Evolutionary conservation across 2,888 invertebrate species (phyloP), one percentile per base, ranked within the genome.

Genomic region (Helobdella robusta): DNA sequence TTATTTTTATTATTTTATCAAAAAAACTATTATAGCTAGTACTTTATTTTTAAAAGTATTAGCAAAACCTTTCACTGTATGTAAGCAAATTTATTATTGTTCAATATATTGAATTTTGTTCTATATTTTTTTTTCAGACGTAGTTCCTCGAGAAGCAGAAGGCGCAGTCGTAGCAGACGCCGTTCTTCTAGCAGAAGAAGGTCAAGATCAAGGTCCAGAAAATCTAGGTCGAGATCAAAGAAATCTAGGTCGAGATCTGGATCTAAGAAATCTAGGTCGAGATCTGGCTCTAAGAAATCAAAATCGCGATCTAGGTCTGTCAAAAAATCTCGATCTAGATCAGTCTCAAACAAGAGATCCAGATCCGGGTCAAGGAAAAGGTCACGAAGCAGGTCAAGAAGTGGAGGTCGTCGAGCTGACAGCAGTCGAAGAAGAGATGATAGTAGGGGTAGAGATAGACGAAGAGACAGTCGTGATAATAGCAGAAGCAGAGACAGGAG

Each of bases 271-370:
- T 50, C 50, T 28, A 36, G 60, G 36, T 34, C 34, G 11, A 59
- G 36, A 32, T 54, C 54, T 11, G n/a, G 4, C 4, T 54, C 54
- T 6, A n/a, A 5, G 3, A 54, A n/a, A 50, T 23, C 6, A 6
- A 60, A 46, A 30, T 60, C 60, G 1, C 5, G n/a, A 25, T 50
- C 50, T 8, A 60, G 60, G 40, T 60, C 60, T 44, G 50, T 50
- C 5, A 60, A 30, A 23, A 60, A 30, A 30, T 60, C 60, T 8
- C 23, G 62, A 30, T 62, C 62, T n/a, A 62, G 62, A n/a, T 50
- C 50, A 30, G 20, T n/a, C 30, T 32, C n/a, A 62, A 40, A 30
- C 15, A 46, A 48, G 40, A 59, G 44, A n/a, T 54, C 34, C 56
- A 30, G 30, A 40, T 60, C 32, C 20, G 23, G 52, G 44, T 56